Conservation (phyloP, 2,797 vertebrate genomes). For the Sebastes cheni region DNA sequence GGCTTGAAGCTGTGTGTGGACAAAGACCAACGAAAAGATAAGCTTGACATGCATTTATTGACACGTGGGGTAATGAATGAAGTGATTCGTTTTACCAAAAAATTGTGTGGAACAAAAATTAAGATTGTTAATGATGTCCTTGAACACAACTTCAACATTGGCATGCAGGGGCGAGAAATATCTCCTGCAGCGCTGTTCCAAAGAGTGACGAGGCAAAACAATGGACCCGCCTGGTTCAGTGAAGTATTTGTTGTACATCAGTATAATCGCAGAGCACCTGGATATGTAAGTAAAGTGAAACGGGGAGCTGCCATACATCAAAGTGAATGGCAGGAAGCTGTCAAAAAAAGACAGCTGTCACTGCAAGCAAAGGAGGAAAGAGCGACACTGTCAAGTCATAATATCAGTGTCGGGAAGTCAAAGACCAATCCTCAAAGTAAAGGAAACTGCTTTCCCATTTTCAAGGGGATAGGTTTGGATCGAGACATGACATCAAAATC, state of each 20-base stretch:
- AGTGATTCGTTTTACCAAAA: background rate
- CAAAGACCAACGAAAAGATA: background rate
- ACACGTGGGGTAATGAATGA: background rate
- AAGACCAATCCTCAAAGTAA: background rate
- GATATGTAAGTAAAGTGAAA: background rate
- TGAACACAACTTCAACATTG: constrained; percentile 34
- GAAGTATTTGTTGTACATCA: background rate
- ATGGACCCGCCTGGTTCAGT: background rate
- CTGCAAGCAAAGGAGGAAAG: constrained; percentile 6
- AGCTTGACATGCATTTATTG: background rate
- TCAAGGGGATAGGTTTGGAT: background rate
- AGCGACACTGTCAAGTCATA: background rate
- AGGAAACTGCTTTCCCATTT: background rate
- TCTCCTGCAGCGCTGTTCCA: fast-evolving
- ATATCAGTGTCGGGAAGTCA: background rate
- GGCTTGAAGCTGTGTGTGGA: constrained; percentile 21
- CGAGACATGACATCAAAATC: constrained; percentile 7
- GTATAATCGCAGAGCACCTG: background rate
- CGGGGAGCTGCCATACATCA: background rate
- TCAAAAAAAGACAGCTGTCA: constrained; percentile 9
- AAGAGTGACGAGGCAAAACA: fast-evolving
- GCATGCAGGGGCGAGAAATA: background rate
- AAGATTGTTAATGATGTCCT: constrained; percentile 12
- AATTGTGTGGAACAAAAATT: background rate
- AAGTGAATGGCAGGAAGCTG: background rate